A percentile compares a stretch with the other conserved stretches of the same genome.
These are phyloP conservation scores for Epinephelus coioides DNA, from an alignment of 2,797 vertebrate species.

Conservation along the genomic window DNA sequence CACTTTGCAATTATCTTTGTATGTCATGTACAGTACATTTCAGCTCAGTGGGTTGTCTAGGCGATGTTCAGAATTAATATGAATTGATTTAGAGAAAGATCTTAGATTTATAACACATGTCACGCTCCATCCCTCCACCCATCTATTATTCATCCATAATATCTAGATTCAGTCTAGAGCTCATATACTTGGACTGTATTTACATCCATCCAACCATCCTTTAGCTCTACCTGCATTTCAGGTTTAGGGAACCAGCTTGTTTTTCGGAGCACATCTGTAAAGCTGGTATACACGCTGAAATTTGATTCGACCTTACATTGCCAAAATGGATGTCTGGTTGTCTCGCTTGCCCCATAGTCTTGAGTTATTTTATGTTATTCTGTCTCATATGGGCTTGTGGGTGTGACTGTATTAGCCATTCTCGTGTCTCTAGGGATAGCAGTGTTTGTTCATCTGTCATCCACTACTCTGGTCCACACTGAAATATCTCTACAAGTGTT, in stretches of 20 bases:
- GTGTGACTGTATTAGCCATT: too few species aligned
- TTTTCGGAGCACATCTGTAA: constrained; percentile 8
- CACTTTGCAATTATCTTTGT: constrained; percentile 29
- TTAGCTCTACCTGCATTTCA: constrained; percentile 29
- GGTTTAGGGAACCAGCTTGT: constrained; percentile 9
- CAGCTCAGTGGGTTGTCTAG: constrained; percentile 19
- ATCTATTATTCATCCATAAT: constrained; percentile 47
- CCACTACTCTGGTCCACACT: too few species aligned
- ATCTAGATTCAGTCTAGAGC: background rate
- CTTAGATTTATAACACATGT: constrained; percentile 52
- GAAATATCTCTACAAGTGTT: too few species aligned
- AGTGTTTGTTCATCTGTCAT: too few species aligned
- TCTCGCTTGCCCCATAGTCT: background rate
- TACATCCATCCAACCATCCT: constrained; percentile 10
- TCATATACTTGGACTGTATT: constrained; percentile 11
- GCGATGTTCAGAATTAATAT: constrained; percentile 37
- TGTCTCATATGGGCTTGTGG: too few species aligned
- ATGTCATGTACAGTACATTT: constrained; percentile 31
- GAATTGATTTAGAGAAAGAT: constrained; percentile 38
- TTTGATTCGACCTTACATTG: background rate
- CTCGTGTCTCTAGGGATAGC: too few species aligned
- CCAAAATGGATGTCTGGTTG: background rate
- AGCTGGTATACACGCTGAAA: constrained; percentile 14
- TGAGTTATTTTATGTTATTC: too few species aligned
- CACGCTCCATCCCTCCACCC: constrained; percentile 18